A percentile compares a stretch with the other conserved stretches of the same genome.
phyloP scores from a whole-genome alignment of 1,140 invertebrate genomes.

The Anagrus nilaparvatae region DNA sequence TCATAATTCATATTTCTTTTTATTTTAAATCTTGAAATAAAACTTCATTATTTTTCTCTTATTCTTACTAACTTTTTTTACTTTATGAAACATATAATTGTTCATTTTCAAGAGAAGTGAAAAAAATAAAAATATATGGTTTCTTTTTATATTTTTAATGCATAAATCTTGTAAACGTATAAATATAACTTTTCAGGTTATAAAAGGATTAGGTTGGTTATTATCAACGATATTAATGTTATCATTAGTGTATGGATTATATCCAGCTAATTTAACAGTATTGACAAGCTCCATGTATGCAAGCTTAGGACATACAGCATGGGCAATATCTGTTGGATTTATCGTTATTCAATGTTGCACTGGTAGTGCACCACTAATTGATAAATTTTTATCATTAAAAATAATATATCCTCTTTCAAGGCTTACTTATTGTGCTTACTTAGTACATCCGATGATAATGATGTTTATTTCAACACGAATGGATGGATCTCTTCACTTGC shows the following conservation, averaged over 20 bases:
- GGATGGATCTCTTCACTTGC: conserved; percentile 66
- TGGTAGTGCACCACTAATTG: conserved; percentile 61
- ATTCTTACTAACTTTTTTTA: no score
- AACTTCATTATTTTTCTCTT: no score
- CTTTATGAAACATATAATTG: no score
- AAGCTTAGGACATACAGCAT: conserved; percentile 54
- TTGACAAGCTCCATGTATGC: conserved; percentile 49
- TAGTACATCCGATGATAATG: conserved; percentile 81
- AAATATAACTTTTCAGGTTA: conserved; percentile 26
- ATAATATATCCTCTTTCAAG: conserved; percentile 75
- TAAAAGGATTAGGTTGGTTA: conserved; percentile 47
- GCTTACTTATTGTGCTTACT: conserved; percentile 82
- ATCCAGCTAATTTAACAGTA: conserved; percentile 55
- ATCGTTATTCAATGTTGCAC: conserved; percentile 70
- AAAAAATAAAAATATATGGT: no score
- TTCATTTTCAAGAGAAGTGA: neutral
- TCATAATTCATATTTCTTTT: no score
- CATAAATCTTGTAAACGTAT: neutral
- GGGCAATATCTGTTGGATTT: conserved; percentile 68
- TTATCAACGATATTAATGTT: conserved; percentile 47
- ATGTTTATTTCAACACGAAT: conserved; percentile 63
- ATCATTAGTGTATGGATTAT: conserved; percentile 67
- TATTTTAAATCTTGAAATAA: no score
- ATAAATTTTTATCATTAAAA: conserved; percentile 67
- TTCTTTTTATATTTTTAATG: no score